Conservation (phyloP, 1,140 invertebrate genomes). For the Nymphalis io region DNA sequence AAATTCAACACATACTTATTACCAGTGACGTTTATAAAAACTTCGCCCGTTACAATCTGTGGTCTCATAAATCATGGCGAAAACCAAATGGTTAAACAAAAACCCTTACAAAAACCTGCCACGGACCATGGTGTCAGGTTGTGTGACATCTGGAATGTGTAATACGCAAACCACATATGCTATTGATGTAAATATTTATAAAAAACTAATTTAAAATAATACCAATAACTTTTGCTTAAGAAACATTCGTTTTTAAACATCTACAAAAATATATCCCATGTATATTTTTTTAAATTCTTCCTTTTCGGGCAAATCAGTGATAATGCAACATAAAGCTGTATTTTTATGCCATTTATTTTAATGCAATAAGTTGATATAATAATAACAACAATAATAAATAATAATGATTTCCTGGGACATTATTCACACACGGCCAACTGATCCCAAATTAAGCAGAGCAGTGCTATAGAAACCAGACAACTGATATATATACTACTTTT, state of each 20-base stretch:
- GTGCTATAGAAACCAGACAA: too few species aligned
- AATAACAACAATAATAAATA: too few species aligned
- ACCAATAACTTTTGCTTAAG: neutral
- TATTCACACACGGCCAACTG: too few species aligned
- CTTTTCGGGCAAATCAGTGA: neutral
- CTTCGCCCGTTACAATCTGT: neutral
- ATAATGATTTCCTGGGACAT: too few species aligned
- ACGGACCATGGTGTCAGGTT: conserved; percentile 58
- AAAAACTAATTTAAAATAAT: neutral
- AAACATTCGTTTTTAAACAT: neutral
- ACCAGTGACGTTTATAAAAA: neutral
- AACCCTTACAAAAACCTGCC: conserved; percentile 50
- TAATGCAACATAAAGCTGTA: too few species aligned
- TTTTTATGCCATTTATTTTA: too few species aligned
- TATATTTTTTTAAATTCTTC: neutral
- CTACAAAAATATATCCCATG: neutral
- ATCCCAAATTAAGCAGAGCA: too few species aligned
- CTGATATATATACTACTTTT: too few species aligned
- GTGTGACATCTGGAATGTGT: conserved; percentile 52
- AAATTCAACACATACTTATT: neutral
- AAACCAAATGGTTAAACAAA: conserved; percentile 51
- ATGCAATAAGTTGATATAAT: too few species aligned
- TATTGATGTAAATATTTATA: neutral
- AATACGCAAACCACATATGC: neutral
- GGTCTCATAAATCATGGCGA: conserved; percentile 56